These are phyloP conservation scores for Ectobius pallidus DNA, from an alignment of 2,888 invertebrate genomes.

Conservation along the genomic window DNA sequence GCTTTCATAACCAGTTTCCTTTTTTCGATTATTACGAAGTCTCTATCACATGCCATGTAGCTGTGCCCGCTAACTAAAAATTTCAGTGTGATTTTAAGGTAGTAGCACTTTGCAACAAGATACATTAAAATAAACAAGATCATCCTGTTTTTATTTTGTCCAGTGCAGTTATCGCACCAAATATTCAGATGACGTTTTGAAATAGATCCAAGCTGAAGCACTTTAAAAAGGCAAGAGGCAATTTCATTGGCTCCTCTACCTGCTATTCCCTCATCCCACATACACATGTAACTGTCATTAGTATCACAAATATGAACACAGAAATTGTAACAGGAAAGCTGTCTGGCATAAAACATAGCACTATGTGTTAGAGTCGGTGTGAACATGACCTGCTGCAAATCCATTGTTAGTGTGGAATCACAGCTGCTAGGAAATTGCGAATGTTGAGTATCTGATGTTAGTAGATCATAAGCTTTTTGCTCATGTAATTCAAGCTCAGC, in stretches of 20 bases:
- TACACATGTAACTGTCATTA: conserved; percentile 37
- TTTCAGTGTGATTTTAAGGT: conserved; percentile 39
- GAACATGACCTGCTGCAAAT: conserved; percentile 5
- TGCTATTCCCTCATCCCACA: conserved; percentile 46
- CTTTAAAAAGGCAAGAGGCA: conserved; percentile 41
- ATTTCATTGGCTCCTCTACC: conserved; percentile 46
- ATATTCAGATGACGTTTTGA: not conserved
- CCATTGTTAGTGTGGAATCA: not conserved
- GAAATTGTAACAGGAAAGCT: not conserved
- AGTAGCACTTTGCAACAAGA: conserved; percentile 35
- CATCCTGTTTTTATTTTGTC: conserved; percentile 24
- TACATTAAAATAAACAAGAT: conserved; percentile 6
- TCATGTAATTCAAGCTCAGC: not conserved
- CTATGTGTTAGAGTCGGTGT: not conserved
- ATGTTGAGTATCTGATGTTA: not conserved
- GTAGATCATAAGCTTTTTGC: not conserved
- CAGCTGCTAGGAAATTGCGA: not conserved
- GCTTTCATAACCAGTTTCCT: not conserved
- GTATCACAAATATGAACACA: not conserved
- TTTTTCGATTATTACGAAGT: conserved; percentile 37
- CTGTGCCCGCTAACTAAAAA: conserved; percentile 44
- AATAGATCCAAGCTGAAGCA: not conserved
- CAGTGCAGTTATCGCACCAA: conserved; percentile 23
- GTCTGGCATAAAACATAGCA: not conserved
- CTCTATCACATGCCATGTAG: conserved; percentile 42